Evolutionary conservation across 2,113 vertebrate genomes (phyloP), one percentile per base, ranked within the genome.

Genomic region (Xenopus borealis): DNA sequence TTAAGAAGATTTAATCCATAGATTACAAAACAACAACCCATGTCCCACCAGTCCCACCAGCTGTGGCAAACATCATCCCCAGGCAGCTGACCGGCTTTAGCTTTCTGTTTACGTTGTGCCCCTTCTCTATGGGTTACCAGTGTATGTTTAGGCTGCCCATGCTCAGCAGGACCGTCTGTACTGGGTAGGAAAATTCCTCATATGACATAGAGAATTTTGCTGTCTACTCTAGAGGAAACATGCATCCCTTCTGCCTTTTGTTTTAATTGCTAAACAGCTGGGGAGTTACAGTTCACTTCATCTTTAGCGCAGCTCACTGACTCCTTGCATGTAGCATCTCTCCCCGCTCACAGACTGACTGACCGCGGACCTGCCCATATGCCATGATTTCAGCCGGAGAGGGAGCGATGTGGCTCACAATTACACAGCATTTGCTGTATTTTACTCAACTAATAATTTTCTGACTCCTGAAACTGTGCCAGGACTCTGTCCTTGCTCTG

Each of bases 281-380:
- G 57, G 66, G 67, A 19, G 58, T 74, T 78, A 66, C 62, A 67
- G 62, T 57, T 71, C 53, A 62, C 30, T 78, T 67, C 30, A 68
- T 71, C 33, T 47, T 55, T 23, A 50, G 70, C 62, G 17, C 53
- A 19, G 17, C 14, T 78, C 50, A 19, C 12, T 69, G 23, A 27
- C 23, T 27, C 23, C 23, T 27, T 3, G 23, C 23, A 27, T 27
- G 44, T 33, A 73, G 72, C 17, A 20, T 62, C 20, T n/a, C 30
- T 59, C 18, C 23, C 23, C 50, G 27, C 16, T 27, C 23, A 27
- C 23, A 27, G 23, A 27, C 23, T 2, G 23, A 3, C 23, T 27
- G 3, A 27, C 23, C 23, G 3, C 23, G 1, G 33, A 62, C 20
- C 63, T 70, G 9, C 45, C 30, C 55, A 20, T 75, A 67, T 74